Evolutionary conservation across 2,113 vertebrate genomes (phyloP).

Genomic region (Esox niger): DNA sequence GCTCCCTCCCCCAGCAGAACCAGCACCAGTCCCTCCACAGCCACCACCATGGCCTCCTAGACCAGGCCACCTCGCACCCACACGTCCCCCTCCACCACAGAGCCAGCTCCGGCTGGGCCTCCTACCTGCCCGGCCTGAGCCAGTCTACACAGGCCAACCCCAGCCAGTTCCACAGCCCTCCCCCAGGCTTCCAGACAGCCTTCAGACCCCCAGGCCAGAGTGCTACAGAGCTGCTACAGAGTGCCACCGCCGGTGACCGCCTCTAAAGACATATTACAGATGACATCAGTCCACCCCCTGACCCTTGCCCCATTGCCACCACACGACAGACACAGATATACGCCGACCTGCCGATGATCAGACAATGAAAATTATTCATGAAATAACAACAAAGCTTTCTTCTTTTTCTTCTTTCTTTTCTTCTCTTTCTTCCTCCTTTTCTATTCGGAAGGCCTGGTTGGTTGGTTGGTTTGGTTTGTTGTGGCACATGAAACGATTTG

Average conservation of each 20-base stretch:
- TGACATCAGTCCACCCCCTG: conserved; percentile 45
- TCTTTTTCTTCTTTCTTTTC: conserved; percentile 69
- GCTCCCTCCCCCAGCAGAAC: conserved; percentile 73
- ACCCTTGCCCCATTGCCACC: too few species aligned
- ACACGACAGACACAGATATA: conserved; percentile 69
- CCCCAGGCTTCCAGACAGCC: conserved; percentile 97
- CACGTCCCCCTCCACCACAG: conserved; percentile 90
- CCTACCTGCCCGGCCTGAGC: conserved; percentile 78
- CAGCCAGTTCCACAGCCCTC: conserved; percentile 93
- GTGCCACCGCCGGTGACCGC: conserved; percentile 92
- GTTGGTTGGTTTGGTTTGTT: conserved; percentile 75
- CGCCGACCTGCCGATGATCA: conserved; percentile 75
- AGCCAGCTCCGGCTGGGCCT: conserved; percentile 93
- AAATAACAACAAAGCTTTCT: conserved; percentile 74
- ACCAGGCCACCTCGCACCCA: conserved; percentile 29
- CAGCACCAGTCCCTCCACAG: conserved; percentile 85
- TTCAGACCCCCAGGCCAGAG: conserved; percentile 98
- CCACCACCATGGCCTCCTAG: conserved; percentile 76
- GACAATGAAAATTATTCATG: conserved; percentile 76
- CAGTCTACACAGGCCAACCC: conserved; percentile 79
- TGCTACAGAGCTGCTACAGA: conserved; percentile 99
- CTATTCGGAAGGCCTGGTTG: conserved; percentile 55
- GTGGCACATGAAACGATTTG: conserved; percentile 57
- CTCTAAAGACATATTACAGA: conserved; percentile 83
- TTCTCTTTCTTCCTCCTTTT: conserved; percentile 42